A percentile compares a stretch with the other conserved stretches of the same genome.
These are phyloP conservation scores for Tetranychus truncatus DNA, from an alignment of 2,888 invertebrate species.

Conservation along the genomic window DNA sequence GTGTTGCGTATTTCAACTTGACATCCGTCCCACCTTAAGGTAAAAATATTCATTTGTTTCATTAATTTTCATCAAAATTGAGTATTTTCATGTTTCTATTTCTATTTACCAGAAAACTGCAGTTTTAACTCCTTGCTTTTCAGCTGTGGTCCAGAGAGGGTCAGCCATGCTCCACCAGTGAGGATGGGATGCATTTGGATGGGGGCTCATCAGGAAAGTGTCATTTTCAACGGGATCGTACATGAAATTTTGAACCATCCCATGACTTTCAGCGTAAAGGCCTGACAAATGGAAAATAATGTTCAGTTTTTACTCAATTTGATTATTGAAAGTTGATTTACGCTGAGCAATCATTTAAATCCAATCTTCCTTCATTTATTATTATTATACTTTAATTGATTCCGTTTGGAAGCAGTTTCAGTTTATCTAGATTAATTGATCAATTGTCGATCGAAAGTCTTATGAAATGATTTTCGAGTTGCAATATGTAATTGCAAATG, in stretches of 20 bases:
- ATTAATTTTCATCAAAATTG: not conserved
- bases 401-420: not conserved
- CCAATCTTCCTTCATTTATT: not conserved
- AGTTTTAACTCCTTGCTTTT: constrained; percentile 24
- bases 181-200: constrained; percentile 24
- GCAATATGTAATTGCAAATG: too few relatives aligned
- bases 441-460: not conserved
- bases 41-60: not conserved
- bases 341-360: not conserved
- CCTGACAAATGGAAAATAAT: constrained; percentile 16
- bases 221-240: constrained; percentile 30
- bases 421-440: not conserved
- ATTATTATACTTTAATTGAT: not conserved
- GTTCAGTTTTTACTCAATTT: not conserved
- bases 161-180: constrained; percentile 28
- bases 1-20: constrained; percentile 23
- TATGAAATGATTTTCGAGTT: too few relatives aligned
- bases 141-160: constrained; percentile 27
- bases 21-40: constrained; percentile 26
- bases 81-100: not conserved
- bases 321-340: not conserved
- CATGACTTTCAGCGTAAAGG: constrained; percentile 32
- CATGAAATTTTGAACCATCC: constrained; percentile 34
- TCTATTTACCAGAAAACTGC: constrained; percentile 24
- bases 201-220: constrained; percentile 24